These are phyloP conservation scores for Mystacornis crossleyi DNA, from an alignment of 2,113 vertebrate species.

Conservation along the genomic window DNA sequence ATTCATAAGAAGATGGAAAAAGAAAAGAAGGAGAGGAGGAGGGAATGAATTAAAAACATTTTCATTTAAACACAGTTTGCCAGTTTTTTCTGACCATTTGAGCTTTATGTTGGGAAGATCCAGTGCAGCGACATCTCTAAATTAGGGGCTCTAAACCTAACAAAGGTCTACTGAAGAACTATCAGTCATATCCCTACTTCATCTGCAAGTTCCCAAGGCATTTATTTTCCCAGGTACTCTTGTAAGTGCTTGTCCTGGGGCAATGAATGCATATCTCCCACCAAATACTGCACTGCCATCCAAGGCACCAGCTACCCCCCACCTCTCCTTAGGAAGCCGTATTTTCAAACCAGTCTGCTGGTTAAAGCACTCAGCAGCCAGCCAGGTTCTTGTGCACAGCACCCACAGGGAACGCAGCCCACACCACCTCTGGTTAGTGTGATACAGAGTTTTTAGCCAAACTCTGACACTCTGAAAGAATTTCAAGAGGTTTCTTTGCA, in stretches of 20 bases:
- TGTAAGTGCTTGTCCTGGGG: background rate
- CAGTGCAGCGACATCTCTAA: background rate
- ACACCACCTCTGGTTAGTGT: fast-evolving
- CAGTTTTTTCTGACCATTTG: background rate
- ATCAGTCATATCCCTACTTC: background rate
- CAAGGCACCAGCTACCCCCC: background rate
- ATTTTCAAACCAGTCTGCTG: background rate
- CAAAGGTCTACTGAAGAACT: background rate
- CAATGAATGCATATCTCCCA: background rate
- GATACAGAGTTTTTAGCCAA: background rate
- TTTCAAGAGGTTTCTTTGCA: background rate
- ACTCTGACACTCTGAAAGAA: background rate
- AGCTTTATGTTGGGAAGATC: background rate
- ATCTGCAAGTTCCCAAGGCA: background rate
- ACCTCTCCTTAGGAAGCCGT: background rate
- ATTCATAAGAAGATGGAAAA: conserved; percentile 35
- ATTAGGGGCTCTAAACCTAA: background rate
- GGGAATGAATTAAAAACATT: conserved; percentile 22
- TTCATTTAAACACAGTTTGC: background rate
- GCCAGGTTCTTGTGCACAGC: background rate
- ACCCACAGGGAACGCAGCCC: fast-evolving
- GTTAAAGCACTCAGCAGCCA: background rate
- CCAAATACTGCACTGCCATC: background rate
- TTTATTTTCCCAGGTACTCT: background rate
- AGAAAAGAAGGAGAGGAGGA: background rate